Evolutionary conservation across 2,888 invertebrate genomes (phyloP), one percentile per base, ranked within the genome.

Genomic region (Drosophila affinis): DNA sequence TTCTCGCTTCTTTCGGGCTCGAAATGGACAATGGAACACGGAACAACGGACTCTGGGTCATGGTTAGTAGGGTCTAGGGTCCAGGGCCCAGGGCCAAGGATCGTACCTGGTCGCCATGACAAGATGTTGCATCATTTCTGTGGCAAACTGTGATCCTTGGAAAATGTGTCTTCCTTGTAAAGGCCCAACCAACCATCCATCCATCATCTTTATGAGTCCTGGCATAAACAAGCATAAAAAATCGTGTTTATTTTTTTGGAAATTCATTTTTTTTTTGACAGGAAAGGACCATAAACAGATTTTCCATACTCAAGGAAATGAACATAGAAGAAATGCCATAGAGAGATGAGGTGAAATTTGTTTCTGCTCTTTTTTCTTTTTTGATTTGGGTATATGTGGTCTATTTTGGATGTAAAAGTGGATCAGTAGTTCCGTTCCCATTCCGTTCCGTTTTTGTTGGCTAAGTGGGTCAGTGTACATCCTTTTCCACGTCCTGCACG

Each of bases 51-150:
- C 57, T 29, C 49, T 56, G 68, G 69, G 51, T 57, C 7, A 45
- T 51, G 67, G 67, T 68, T 69, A 64, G 63, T 69, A 64, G 63
- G 81, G 52, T 44, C 52, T 44, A 4, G 44, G 44, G 17, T 51
- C 32, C 21, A 21, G 21, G 21, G 21, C 3, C 21, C 21, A 64
- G 63, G 78, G 52, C 34, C 52, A 44, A 4, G 44, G 44, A 14
- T 45, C 32, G 32, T 62, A 62, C 56, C 71, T 69, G 69, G 59
- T 18, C 21, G n/a, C 51, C 47, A 46, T 82, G 81, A 76, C 79
- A 77, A 72, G 71, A 81, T 74, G 64, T 84, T 84, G 73, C 84
- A 84, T 86, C 79, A 84, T 67, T 64, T 64, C 53, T 49, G 52
- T 58, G 64, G 69, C 77, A 62, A 75, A 74, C 78, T 63, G 67